A percentile compares a stretch with the other conserved stretches of the same genome.
Evolutionary conservation across 2,888 invertebrate species (phyloP).

Genomic region (Melikaiella ostensackeni): DNA sequence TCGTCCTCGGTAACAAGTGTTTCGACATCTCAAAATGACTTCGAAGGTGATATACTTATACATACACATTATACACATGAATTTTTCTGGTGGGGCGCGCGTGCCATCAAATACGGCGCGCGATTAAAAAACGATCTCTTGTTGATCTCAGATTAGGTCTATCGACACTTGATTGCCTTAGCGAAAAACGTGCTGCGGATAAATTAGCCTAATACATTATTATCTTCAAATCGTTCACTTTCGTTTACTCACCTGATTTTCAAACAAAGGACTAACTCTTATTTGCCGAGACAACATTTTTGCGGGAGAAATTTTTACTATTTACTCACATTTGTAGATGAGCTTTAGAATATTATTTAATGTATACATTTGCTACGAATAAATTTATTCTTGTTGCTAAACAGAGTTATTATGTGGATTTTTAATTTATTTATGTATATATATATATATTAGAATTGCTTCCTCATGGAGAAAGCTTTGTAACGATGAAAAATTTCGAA

Average conservation of each 20-base stretch:
- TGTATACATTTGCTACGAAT: background rate
- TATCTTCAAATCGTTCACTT: background rate
- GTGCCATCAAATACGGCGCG: background rate
- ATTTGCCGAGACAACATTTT: slow-evolving; percentile 13
- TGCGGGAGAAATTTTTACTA: background rate
- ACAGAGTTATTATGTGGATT: background rate
- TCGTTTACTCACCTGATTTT: slow-evolving; percentile 6
- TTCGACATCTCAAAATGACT: slow-evolving; percentile 48
- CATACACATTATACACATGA: background rate
- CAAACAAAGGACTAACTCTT: background rate
- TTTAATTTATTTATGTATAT: too few relatives aligned
- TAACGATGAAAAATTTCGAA: too few relatives aligned
- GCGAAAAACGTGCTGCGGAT: background rate
- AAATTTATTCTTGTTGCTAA: background rate
- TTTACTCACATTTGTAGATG: background rate
- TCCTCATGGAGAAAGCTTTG: too few relatives aligned
- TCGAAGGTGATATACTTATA: background rate
- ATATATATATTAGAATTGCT: too few relatives aligned
- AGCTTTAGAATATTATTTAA: background rate
- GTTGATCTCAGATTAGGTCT: slow-evolving; percentile 17
- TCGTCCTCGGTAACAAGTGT: slow-evolving; percentile 53
- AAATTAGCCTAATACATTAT: background rate
- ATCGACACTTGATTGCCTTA: background rate
- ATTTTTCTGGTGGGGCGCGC: background rate
- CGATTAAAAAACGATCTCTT: background rate